Percentiles rank a stretch among this genome's conserved stretches.
Conservation (phyloP, 2,113 vertebrate species). For the Gambusia affinis region DNA sequence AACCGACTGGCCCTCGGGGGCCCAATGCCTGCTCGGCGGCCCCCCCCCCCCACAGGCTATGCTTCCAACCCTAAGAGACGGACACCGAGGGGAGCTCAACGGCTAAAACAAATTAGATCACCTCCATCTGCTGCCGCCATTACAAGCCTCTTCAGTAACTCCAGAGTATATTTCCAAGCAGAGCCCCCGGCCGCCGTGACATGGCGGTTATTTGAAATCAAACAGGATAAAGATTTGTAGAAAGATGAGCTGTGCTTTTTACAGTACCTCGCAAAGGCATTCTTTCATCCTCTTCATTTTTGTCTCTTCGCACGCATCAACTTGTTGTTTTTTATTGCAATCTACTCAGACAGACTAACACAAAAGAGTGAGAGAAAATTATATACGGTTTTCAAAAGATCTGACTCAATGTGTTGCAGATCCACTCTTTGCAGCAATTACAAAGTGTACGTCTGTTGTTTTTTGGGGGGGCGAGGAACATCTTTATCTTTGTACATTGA, state of each 20-base stretch:
- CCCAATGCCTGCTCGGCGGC: constrained; percentile 22
- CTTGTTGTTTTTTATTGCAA: background rate
- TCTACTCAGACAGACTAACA: background rate
- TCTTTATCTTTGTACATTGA: too few species aligned
- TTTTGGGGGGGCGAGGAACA: too few species aligned
- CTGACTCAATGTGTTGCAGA: too few species aligned
- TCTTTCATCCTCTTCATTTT: background rate
- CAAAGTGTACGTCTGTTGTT: too few species aligned
- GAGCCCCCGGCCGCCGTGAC: background rate
- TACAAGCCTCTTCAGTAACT: constrained; percentile 15
- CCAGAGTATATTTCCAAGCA: background rate
- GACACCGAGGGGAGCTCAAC: constrained; percentile 15
- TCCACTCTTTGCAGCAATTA: too few species aligned
- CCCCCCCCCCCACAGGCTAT: constrained; percentile 34
- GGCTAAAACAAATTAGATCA: constrained; percentile 70
- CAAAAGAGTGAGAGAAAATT: background rate
- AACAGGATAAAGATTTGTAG: background rate
- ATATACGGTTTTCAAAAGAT: background rate
- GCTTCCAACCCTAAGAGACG: constrained; percentile 30
- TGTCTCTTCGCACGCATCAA: background rate
- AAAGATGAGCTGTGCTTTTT: background rate
- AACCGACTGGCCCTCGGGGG: constrained; percentile 49
- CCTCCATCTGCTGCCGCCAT: background rate
- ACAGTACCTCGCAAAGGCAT: background rate
- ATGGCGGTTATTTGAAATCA: background rate